These are phyloP conservation scores for Tenebrosternarchus preto DNA, from an alignment of 2,113 vertebrate species.

Conservation along the genomic window DNA sequence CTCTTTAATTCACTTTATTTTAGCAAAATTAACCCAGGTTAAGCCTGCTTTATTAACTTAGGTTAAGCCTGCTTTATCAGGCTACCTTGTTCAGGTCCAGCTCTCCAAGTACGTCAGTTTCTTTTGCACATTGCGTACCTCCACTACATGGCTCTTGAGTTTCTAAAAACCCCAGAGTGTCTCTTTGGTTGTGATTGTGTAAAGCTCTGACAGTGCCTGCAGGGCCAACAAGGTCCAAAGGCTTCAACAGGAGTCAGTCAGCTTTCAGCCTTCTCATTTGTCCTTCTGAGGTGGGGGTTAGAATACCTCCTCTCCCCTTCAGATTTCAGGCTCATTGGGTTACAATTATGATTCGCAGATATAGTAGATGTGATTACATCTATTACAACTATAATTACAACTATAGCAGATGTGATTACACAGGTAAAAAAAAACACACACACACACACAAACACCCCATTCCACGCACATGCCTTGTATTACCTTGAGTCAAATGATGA, in stretches of 20 bases:
- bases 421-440: constrained; percentile 60
- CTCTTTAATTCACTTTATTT: too few species aligned
- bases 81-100: too few species aligned
- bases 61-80: too few species aligned
- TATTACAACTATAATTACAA: neutral
- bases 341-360: constrained; percentile 63
- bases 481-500: constrained; percentile 24
- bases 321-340: constrained; percentile 64
- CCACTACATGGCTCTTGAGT: neutral
- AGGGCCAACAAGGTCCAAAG: neutral
- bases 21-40: neutral
- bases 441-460: constrained; percentile 1
- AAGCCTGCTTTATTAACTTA: too few species aligned
- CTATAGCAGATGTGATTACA: constrained; percentile 31
- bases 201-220: constrained; percentile 18
- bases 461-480: constrained; percentile 37
- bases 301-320: constrained; percentile 8
- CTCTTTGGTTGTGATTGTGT: neutral
- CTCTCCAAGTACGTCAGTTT: too few species aligned
- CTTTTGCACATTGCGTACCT: neutral
- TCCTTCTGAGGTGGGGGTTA: constrained; percentile 60
- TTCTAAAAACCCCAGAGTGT: neutral
- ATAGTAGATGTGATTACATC: neutral
- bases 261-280: constrained; percentile 62
- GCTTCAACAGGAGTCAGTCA: constrained; percentile 47